These are phyloP conservation scores for Sycophila texana DNA, from an alignment of 2,888 invertebrate genomes.

Conservation along the genomic window DNA sequence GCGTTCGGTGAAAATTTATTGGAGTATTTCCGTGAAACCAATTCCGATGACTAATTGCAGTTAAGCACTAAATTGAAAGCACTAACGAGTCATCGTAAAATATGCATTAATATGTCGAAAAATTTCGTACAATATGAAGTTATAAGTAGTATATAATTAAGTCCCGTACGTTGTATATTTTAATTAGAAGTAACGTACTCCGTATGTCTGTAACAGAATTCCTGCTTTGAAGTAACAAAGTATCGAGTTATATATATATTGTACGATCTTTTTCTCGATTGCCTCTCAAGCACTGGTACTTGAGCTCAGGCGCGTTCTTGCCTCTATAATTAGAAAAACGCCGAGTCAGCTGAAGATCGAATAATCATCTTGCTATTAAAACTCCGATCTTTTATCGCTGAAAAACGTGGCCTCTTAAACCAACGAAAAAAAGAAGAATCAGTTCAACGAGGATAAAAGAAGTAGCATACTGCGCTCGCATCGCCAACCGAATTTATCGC, in stretches of 20 bases:
- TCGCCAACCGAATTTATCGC: no score
- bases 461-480: no score
- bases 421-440: no score
- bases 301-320: constrained; percentile 9
- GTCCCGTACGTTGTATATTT: no score
- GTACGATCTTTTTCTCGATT: constrained; percentile 31
- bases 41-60: constrained; percentile 26
- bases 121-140: constrained; percentile 16
- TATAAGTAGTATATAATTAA: no score
- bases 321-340: not conserved
- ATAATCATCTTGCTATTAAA: no score
- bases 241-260: constrained; percentile 9
- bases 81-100: constrained; percentile 23
- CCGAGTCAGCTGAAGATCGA: no score
- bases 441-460: no score
- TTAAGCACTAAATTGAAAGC: constrained; percentile 16
- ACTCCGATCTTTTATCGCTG: no score
- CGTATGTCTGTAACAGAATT: no score
- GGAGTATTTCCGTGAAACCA: constrained; percentile 1
- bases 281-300: constrained; percentile 37
- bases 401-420: no score
- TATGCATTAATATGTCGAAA: not conserved
- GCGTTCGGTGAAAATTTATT: not conserved
- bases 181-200: no score
- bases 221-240: not conserved